Conservation (phyloP, 1,140 invertebrate species). For the Neuroterus valhalla region DNA sequence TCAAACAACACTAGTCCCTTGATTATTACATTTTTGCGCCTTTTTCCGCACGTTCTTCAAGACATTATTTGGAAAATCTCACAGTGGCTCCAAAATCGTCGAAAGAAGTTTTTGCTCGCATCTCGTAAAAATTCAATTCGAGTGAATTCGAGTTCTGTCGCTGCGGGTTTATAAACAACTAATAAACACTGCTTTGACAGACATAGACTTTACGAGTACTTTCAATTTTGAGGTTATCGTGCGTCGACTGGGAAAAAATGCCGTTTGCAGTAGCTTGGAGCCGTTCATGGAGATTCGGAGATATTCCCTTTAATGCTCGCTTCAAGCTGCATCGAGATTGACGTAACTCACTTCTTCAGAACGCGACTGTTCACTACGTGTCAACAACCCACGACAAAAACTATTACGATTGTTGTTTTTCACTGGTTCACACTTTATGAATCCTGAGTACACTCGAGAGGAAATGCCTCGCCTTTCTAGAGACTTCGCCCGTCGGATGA, state of each 20-base stretch:
- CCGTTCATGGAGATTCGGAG: constrained; percentile 54
- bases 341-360: constrained; percentile 46
- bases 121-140: neutral
- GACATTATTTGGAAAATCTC: neutral
- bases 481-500: constrained; percentile 5
- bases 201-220: constrained; percentile 10
- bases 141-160: constrained; percentile 41
- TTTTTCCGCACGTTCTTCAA: neutral
- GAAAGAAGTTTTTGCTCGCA: neutral
- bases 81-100: neutral
- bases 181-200: constrained; percentile 38
- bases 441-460: neutral
- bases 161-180: constrained; percentile 41
- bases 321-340: constrained; percentile 65
- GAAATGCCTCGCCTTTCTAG: neutral
- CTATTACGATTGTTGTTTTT: constrained; percentile 37
- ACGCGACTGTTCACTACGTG: constrained; percentile 43
- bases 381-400: neutral
- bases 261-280: constrained; percentile 41
- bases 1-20: neutral
- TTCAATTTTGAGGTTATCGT: constrained; percentile 34
- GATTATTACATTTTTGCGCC: constrained; percentile 12
- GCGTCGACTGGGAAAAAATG: constrained; percentile 32
- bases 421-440: constrained; percentile 12
- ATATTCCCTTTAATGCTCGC: constrained; percentile 71